Evolutionary conservation across 2,888 invertebrate genomes (phyloP).

Genomic region (Linnaemya tessellans): DNA sequence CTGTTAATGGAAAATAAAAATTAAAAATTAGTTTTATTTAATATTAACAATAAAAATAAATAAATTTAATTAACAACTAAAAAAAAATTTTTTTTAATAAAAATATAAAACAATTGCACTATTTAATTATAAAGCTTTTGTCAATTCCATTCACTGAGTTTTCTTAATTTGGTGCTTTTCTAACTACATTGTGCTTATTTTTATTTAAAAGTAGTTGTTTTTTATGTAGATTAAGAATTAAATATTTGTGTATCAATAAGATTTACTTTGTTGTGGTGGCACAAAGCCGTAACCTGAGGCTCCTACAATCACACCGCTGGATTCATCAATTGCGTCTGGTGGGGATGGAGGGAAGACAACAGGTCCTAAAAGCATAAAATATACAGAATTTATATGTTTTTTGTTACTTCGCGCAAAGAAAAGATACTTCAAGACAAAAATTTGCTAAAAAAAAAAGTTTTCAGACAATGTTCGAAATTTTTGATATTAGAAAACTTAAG

Average conservation of each 20-base stretch:
- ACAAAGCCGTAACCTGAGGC: constrained; percentile 94
- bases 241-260: constrained; percentile 31
- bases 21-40: constrained; percentile 15
- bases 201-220: constrained; percentile 10
- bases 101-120: constrained; percentile 72
- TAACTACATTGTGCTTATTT: constrained; percentile 63
- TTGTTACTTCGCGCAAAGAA: neutral
- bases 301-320: constrained; percentile 92
- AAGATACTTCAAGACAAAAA: neutral
- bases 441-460: neutral
- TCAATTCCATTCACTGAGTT: constrained; percentile 67
- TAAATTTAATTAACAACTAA: constrained; percentile 38
- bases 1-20: constrained; percentile 56
- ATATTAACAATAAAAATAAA: constrained; percentile 32
- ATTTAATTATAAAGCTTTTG: constrained; percentile 67
- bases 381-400: neutral
- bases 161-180: constrained; percentile 67
- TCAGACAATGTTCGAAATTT: no score
- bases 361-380: constrained; percentile 85
- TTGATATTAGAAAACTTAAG: no score
- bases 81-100: constrained; percentile 42
- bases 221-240: constrained; percentile 26
- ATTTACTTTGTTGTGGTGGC: constrained; percentile 85
- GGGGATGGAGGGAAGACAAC: constrained; percentile 91
- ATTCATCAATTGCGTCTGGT: constrained; percentile 87